Conservation (phyloP, 2,888 invertebrate genomes). For the Pollenia labialis region DNA sequence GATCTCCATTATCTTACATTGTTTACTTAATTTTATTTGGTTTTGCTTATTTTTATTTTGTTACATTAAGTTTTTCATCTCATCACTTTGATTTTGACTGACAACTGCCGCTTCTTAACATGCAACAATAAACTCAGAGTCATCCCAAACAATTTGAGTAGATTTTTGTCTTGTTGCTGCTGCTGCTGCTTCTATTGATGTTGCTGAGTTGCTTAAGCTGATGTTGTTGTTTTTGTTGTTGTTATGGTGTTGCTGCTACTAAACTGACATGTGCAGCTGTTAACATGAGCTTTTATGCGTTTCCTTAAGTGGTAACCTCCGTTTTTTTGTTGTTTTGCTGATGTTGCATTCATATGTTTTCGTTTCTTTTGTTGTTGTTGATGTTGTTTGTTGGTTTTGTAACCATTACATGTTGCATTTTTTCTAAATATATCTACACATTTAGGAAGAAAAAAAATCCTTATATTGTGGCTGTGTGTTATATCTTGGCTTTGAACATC, state of each 20-base stretch:
- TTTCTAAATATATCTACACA: constrained; percentile 48
- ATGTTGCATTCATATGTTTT: constrained; percentile 67
- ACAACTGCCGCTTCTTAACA: constrained; percentile 79
- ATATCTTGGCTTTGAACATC: constrained; percentile 65
- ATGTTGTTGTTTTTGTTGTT: constrained; percentile 71
- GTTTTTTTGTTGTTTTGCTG: constrained; percentile 43
- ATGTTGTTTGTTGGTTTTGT: constrained; percentile 61
- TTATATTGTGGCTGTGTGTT: constrained; percentile 37
- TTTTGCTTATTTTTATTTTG: constrained; percentile 28
- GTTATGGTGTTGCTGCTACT: constrained; percentile 56
- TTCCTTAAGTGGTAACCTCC: constrained; percentile 73
- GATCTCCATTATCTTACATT: constrained; percentile 56
- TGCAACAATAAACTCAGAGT: constrained; percentile 62
- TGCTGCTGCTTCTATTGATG: constrained; percentile 32
- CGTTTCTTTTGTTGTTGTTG: constrained; percentile 37
- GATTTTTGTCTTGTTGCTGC: constrained; percentile 37
- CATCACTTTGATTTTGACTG: constrained; percentile 82
- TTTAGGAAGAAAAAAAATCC: constrained; percentile 17
- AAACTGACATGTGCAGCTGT: constrained; percentile 80
- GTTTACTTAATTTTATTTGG: constrained; percentile 42
- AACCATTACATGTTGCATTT: constrained; percentile 67
- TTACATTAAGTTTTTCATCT: constrained; percentile 62
- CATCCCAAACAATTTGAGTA: constrained; percentile 51
- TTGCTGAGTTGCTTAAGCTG: constrained; percentile 8
- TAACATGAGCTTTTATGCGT: constrained; percentile 79